Conservation (phyloP, 2,888 invertebrate species). For the Diarsia rubi region DNA sequence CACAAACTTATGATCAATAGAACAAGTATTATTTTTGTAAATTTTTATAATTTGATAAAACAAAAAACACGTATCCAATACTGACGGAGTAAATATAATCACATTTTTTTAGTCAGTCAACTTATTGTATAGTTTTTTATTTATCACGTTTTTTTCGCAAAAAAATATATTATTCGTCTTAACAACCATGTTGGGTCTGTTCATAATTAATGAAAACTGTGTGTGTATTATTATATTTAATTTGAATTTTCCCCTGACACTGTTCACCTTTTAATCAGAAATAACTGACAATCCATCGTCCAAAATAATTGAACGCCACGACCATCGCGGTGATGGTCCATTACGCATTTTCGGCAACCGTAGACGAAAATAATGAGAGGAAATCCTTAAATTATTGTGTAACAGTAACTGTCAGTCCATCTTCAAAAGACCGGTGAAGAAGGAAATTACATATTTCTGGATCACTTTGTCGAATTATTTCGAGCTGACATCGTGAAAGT, state of each 20-base stretch:
- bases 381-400: conserved; percentile 30
- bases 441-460: conserved; percentile 8
- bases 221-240: too few species aligned
- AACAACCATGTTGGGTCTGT: neutral
- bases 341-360: conserved; percentile 26
- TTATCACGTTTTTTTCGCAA: neutral
- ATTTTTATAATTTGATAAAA: too few species aligned
- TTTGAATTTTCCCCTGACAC: neutral
- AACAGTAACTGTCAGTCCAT: conserved; percentile 15
- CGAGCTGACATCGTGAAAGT: neutral
- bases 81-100: too few species aligned
- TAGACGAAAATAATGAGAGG: conserved; percentile 33
- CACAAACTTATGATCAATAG: too few species aligned
- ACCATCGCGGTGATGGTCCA: conserved; percentile 6
- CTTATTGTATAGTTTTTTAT: too few species aligned
- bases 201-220: neutral
- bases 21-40: too few species aligned
- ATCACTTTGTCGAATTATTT: conserved; percentile 4
- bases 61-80: too few species aligned
- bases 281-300: conserved; percentile 6
- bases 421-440: conserved; percentile 5
- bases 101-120: too few species aligned
- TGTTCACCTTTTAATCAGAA: neutral
- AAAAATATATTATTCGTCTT: neutral
- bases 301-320: conserved; percentile 27